phyloP scores from a whole-genome alignment of 1,140 invertebrate genomes.

The Mylabris phalerata region DNA sequence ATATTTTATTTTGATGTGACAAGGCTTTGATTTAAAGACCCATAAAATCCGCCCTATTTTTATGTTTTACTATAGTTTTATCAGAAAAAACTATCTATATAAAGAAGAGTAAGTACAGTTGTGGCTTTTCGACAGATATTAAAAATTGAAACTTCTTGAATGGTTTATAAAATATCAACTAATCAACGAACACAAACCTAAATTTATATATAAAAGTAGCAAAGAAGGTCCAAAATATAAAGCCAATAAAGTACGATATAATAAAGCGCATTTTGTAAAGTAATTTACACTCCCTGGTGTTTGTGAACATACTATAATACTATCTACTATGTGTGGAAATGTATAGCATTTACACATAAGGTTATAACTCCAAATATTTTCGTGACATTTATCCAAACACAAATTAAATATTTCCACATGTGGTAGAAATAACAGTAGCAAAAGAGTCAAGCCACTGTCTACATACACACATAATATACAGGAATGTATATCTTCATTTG shows the following conservation, averaged over 20 bases:
- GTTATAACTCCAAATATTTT: constrained; percentile 33
- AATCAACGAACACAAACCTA: not conserved
- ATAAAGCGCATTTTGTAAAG: constrained; percentile 15
- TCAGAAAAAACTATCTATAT: constrained; percentile 13
- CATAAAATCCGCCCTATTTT: constrained; percentile 35
- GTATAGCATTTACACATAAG: constrained; percentile 19
- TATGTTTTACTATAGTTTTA: constrained; percentile 18
- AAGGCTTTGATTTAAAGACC: constrained; percentile 34
- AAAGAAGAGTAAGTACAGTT: not conserved
- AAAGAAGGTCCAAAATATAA: constrained; percentile 4
- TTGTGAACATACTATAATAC: constrained; percentile 4
- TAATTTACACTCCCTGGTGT: constrained; percentile 7
- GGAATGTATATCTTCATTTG: constrained; percentile 35
- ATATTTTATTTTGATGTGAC: constrained; percentile 41
- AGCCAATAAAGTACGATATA: constrained; percentile 12
- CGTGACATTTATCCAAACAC: constrained; percentile 31
- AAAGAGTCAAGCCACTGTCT: too few relatives aligned
- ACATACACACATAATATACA: too few relatives aligned
- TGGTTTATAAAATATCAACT: not conserved
- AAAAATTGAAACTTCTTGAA: too few relatives aligned
- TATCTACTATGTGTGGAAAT: not conserved
- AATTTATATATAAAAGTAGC: too few relatives aligned
- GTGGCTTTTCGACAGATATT: too few relatives aligned
- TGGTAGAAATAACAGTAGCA: constrained; percentile 30
- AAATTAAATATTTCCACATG: constrained; percentile 39